Evolutionary conservation across 1,140 invertebrate species (phyloP).

Genomic region (Philopotamus ludificatus): DNA sequence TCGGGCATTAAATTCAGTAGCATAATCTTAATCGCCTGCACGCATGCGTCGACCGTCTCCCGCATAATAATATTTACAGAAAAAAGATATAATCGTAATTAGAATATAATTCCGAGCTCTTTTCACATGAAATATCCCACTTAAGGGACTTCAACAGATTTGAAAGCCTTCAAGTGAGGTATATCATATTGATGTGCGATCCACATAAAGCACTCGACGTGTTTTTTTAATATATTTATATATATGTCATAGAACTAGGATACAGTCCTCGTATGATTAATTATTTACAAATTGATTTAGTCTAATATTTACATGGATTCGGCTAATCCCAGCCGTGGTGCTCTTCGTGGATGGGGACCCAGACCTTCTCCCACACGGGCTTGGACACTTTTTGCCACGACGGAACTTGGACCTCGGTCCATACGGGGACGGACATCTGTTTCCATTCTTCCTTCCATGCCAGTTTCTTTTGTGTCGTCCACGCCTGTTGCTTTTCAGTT

Average conservation of each 20-base stretch:
- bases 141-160: neutral
- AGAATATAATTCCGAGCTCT: neutral
- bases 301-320: no score
- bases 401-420: constrained; percentile 69
- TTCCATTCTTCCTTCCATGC: constrained; percentile 78
- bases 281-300: no score
- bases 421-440: constrained; percentile 62
- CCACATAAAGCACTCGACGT: neutral
- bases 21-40: neutral
- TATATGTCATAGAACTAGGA: no score
- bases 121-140: neutral
- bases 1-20: neutral
- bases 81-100: neutral
- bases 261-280: no score
- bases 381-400: constrained; percentile 75
- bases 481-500: constrained; percentile 74
- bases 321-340: constrained; percentile 62
- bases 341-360: constrained; percentile 61
- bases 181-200: neutral
- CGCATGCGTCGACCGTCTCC: neutral
- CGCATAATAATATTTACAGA: neutral
- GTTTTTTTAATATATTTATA: neutral
- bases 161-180: neutral
- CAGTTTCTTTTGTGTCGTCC: constrained; percentile 73
- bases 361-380: constrained; percentile 74